phyloP scores from a whole-genome alignment of 2,113 vertebrate genomes.

The Platysteira castanea region DNA sequence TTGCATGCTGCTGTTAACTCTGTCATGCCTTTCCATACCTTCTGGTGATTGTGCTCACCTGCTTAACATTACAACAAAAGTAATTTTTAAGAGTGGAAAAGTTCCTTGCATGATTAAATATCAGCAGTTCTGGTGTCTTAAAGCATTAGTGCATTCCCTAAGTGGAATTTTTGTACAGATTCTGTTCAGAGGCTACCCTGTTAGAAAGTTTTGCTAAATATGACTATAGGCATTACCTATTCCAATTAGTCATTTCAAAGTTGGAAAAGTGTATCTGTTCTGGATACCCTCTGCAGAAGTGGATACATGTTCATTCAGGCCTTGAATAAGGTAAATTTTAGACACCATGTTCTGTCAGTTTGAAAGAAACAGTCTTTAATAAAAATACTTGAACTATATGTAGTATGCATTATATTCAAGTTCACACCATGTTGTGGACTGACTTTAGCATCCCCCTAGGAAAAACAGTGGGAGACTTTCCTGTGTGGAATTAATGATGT shows the following conservation, averaged over 20 bases:
- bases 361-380: neutral
- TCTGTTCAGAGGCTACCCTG: neutral
- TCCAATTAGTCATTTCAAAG: neutral
- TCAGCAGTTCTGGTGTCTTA: neutral
- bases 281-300: neutral
- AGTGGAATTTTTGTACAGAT: neutral
- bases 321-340: neutral
- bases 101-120: neutral
- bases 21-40: neutral
- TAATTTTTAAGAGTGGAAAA: neutral
- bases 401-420: neutral
- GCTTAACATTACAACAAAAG: neutral
- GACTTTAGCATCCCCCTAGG: neutral
- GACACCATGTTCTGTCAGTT: neutral
- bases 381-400: neutral
- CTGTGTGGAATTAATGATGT: neutral
- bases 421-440: fast-evolving
- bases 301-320: neutral
- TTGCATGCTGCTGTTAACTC: neutral
- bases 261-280: neutral
- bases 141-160: neutral
- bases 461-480: neutral
- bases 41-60: neutral
- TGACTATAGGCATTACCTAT: neutral
- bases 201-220: neutral